Base-by-base conservation (phyloP, 2,888 invertebrate genomes). In the Herminia tarsipennalis region DNA sequence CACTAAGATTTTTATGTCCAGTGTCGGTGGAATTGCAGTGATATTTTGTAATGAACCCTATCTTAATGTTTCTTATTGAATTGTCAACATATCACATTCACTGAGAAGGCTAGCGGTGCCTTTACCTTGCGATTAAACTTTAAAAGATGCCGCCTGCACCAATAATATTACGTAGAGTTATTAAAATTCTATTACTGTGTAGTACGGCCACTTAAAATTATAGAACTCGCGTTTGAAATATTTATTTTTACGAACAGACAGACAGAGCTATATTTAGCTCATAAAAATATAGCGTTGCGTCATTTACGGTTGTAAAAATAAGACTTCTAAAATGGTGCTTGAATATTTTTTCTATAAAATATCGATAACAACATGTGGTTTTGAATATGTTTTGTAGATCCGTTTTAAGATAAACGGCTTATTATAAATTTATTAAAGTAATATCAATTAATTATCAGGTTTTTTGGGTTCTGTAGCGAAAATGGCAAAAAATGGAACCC, bases 21-120 rank as follows among this genome's bases (percentile, higher is more conserved):
- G 50, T 68, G 74, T n/a, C n/a, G n/a, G n/a, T n/a, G n/a, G n/a
- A n/a, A n/a, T 78, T 78, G 77, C 75, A 65, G 67, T 71, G 70
- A 79, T 80, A 83, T 80, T 61, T 81, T 79, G 77, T 81, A 80
- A 78, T 76, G 69, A 74, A 56, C 60, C 16, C 72, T 78, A 81
- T 82, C 80, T 80, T 52, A 68, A 72, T 66, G 73, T 64, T 42
- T 39, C 63, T 78, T 81, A 87, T 86, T 81, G 83, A 87, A 84
- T 84, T 82, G 85, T 85, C 86, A 82, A 56, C 46, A 66, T 60
- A 81, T 81, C 78, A 76, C 72, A 78, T 70, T 56, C 71, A 71
- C 57, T 57, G 65, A 70, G 76, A n/a, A 72, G 74, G 75, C 52
- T 56, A 56, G 51, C 43, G 56, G 64, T 40, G 55, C 46, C 58